Conservation (phyloP, 2,888 invertebrate species). For the Ophion ventricosus region DNA sequence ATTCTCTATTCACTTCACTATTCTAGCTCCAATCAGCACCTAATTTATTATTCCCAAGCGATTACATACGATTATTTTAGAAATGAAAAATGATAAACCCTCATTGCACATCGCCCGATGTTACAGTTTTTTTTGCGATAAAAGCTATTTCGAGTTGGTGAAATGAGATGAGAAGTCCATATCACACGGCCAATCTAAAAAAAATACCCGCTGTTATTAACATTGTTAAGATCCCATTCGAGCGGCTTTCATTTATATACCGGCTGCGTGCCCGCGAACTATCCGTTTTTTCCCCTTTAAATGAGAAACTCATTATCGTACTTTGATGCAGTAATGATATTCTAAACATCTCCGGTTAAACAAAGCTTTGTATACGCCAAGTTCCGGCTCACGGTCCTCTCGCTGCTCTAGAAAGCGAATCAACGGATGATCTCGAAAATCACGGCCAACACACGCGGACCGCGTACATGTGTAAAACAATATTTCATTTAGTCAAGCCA, state of each 20-base stretch:
- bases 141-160: background rate
- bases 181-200: constrained; percentile 1
- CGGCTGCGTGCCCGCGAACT: background rate
- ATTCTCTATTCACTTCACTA: background rate
- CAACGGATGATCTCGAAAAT: constrained; percentile 39
- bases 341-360: background rate
- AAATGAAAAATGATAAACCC: constrained; percentile 23
- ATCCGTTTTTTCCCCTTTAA: constrained; percentile 10
- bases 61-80: constrained; percentile 37
- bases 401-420: constrained; percentile 44
- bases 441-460: background rate
- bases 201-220: constrained; percentile 9
- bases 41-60: constrained; percentile 27
- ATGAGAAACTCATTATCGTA: constrained; percentile 34
- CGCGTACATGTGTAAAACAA: background rate
- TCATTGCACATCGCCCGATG: background rate
- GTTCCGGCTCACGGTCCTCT: constrained; percentile 44
- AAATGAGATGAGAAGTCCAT: constrained; percentile 4
- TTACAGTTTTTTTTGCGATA: background rate
- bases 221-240: constrained; percentile 11
- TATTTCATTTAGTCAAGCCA: background rate
- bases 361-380: background rate
- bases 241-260: background rate
- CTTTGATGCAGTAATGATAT: constrained; percentile 32
- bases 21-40: constrained; percentile 13